Base-by-base conservation (phyloP, 2,888 invertebrate genomes). In the Hipparchia sbordonii region DNA sequence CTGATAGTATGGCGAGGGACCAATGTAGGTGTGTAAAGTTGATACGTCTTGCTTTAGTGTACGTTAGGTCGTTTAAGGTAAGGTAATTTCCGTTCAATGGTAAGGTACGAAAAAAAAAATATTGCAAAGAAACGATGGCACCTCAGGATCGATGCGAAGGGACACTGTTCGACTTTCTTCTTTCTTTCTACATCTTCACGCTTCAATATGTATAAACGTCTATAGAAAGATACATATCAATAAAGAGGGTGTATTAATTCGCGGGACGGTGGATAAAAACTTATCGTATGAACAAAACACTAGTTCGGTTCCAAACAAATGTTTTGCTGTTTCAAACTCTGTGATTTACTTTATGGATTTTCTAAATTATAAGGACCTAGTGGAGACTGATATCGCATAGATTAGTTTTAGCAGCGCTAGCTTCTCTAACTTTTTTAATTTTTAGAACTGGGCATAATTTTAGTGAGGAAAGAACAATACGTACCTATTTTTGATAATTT, bases 351-450 rank as follows among this genome's bases (percentile, higher is more conserved):
- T 93, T 93, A 92, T 88, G 91, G 88, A 91, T 91, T 90, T 89
- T 92, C 92, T 93, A 93, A 92, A 93, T 92, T 92, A 83, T 93
- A 93, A 93, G 93, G 85, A 91, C 91, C 89, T 93, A 93, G 91
- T 91, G 92, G 93, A 93, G 93, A 93, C 93, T 93, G 93, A 93
- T 92, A 92, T 88, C 89, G 92, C 92, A 88, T 93, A 93, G 92
- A 91, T 91, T 92, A 93, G 93, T 92, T 93, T 92, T 93, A 93
- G 93, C 93, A 87, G 89, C 92, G 93, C 93, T 93, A 93, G 93
- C 93, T 92, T 93, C 91, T 91, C 89, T 90, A 85, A 89, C 87
- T 87, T 87, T 39, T 88, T 86, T 88, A 85, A 87, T 87, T 90
- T 84, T 85, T 87, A 84, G 85, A 85, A 88, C 89, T 88, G 89